phyloP scores from a whole-genome alignment of 2,797 vertebrate genomes.

The Glyptemys insculpta region DNA sequence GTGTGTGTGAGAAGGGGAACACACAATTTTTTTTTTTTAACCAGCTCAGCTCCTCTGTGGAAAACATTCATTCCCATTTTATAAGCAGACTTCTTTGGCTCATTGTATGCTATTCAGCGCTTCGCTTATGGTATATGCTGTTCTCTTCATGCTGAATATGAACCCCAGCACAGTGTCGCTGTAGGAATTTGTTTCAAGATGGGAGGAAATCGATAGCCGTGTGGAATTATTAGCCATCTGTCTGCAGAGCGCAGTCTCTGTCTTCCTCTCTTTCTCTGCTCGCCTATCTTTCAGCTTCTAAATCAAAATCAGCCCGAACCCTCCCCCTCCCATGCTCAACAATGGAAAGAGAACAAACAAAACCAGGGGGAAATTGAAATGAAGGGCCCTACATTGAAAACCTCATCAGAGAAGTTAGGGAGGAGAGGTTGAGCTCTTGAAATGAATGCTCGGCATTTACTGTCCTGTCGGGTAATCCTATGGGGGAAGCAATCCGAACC shows the following conservation, averaged over 20 bases:
- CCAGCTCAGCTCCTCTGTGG: not conserved
- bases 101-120: not conserved
- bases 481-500: not conserved
- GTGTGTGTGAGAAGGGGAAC: not conserved
- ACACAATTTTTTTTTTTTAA: not conserved
- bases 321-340: not conserved
- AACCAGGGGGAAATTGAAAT: not conserved
- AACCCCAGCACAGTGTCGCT: conserved; percentile 50
- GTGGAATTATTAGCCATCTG: conserved; percentile 34
- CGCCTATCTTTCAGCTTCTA: conserved; percentile 28
- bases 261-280: conserved; percentile 20
- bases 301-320: not conserved
- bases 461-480: not conserved
- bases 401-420: not conserved
- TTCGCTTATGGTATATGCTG: not conserved
- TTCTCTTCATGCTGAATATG: conserved; percentile 42
- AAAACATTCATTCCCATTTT: conserved; percentile 21
- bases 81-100: conserved; percentile 18
- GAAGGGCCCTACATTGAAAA: not conserved
- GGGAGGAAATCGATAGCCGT: conserved; percentile 31
- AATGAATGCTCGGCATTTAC: not conserved
- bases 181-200: conserved; percentile 66
- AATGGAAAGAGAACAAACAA: not conserved
- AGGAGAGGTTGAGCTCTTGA: not conserved
- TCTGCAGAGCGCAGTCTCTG: conserved; percentile 41